A percentile compares a stretch with the other conserved stretches of the same genome.
These are phyloP conservation scores for Larimichthys crocea DNA, from an alignment of 2,113 vertebrate genomes.

Conservation along the genomic window DNA sequence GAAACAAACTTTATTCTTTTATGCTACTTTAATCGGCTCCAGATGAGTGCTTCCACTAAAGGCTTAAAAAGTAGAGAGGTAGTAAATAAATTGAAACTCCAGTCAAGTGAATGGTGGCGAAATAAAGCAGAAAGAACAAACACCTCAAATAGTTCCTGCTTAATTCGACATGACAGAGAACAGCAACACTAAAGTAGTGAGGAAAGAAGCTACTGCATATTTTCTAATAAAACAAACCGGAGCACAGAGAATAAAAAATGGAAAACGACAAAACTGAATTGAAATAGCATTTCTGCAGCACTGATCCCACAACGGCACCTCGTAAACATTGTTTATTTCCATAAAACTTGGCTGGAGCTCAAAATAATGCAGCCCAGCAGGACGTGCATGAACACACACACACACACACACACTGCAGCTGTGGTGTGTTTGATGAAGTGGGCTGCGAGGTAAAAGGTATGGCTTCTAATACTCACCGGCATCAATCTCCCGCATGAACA, in stretches of 20 bases:
- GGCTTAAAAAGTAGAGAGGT: background rate
- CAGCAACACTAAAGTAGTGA: background rate
- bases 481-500: constrained; percentile 29
- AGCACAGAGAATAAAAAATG: constrained; percentile 23
- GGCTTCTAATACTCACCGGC: constrained; percentile 18
- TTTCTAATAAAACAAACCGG: constrained; percentile 50
- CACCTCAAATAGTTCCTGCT: background rate
- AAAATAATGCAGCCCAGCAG: background rate
- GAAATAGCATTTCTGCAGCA: constrained; percentile 48
- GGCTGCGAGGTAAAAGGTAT: constrained; percentile 35
- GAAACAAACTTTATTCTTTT: constrained; percentile 1
- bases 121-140: constrained; percentile 24
- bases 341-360: constrained; percentile 47
- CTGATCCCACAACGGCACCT: constrained; percentile 23
- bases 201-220: constrained; percentile 10
- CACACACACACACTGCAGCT: background rate
- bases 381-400: background rate
- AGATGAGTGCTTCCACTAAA: background rate
- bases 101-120: background rate
- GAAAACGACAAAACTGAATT: constrained; percentile 52
- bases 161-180: constrained; percentile 20
- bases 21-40: background rate
- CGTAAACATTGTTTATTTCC: constrained; percentile 62
- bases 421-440: constrained; percentile 37
- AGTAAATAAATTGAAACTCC: constrained; percentile 20